A percentile compares a stretch with the other conserved stretches of the same genome.
Conservation (phyloP, 2,888 invertebrate genomes). For the Leptinotarsa peninsularis region DNA sequence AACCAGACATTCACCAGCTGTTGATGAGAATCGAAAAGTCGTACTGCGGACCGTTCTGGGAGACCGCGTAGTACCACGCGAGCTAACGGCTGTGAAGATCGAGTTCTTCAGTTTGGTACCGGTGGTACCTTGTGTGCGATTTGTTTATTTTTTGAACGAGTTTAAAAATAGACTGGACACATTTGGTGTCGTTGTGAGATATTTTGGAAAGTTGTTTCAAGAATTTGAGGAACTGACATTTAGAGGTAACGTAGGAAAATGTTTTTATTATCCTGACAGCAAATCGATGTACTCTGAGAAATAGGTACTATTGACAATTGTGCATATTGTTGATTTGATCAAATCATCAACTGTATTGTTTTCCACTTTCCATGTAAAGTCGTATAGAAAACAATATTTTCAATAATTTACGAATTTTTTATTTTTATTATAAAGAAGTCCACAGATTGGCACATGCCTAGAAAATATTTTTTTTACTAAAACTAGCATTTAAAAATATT, state of each 20-base stretch:
- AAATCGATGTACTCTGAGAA: too few species aligned
- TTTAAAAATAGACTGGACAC: slow-evolving; percentile 12
- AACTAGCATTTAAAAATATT: too few species aligned
- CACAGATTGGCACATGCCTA: too few species aligned
- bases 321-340: too few species aligned
- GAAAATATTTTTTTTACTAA: too few species aligned
- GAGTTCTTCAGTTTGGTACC: slow-evolving; percentile 15
- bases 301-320: too few species aligned
- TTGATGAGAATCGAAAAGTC: slow-evolving; percentile 28
- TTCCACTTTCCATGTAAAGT: too few species aligned
- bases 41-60: slow-evolving; percentile 16
- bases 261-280: background rate
- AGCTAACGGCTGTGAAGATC: slow-evolving; percentile 16
- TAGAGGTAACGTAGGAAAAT: background rate
- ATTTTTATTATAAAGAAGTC: too few species aligned
- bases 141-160: slow-evolving; percentile 10
- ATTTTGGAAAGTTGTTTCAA: background rate
- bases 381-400: too few species aligned
- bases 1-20: slow-evolving; percentile 40
- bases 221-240: background rate
- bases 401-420: too few species aligned
- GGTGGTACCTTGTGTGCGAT: slow-evolving; percentile 11
- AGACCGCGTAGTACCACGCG: slow-evolving; percentile 15
- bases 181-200: slow-evolving; percentile 1
- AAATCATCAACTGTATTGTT: too few species aligned